phyloP scores from a whole-genome alignment of 2,888 invertebrate genomes.

The Lydus trimaculatus region DNA sequence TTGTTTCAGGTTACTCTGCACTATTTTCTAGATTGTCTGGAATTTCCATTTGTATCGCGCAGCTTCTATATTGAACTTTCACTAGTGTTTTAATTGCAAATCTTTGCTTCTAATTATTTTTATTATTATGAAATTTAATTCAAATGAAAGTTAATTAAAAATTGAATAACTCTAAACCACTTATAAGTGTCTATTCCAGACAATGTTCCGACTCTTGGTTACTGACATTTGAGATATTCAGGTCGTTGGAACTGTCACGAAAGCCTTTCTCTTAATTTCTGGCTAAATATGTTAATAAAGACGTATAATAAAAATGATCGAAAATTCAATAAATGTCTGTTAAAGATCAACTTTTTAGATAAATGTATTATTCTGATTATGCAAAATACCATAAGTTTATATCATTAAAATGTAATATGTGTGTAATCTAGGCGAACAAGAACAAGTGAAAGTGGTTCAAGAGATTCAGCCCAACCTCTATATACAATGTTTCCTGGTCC shows the following conservation, averaged over 20 bases:
- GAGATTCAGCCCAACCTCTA: conserved; percentile 28
- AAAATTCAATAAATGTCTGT: background rate
- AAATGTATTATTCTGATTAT: background rate
- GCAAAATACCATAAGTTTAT: background rate
- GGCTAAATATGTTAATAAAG: background rate
- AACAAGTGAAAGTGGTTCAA: conserved; percentile 30
- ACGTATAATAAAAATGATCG: background rate
- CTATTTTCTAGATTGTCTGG: too few relatives aligned
- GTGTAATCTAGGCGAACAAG: conserved; percentile 28
- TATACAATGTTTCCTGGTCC: conserved; percentile 28
- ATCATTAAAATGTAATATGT: conserved; percentile 18
- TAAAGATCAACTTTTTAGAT: background rate
- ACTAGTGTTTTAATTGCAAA: too few relatives aligned
- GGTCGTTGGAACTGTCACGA: conserved; percentile 3
- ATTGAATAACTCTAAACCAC: background rate
- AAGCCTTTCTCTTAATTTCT: background rate
- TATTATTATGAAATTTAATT: too few relatives aligned
- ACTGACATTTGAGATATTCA: conserved; percentile 7
- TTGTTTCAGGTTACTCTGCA: too few relatives aligned
- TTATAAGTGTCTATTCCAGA: background rate
- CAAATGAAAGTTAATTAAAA: background rate
- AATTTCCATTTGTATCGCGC: too few relatives aligned
- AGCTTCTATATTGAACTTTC: too few relatives aligned
- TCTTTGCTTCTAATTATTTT: too few relatives aligned
- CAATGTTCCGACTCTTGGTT: background rate